phyloP scores from a whole-genome alignment of 2,888 invertebrate species.

The Pristionchus exspectatus region DNA sequence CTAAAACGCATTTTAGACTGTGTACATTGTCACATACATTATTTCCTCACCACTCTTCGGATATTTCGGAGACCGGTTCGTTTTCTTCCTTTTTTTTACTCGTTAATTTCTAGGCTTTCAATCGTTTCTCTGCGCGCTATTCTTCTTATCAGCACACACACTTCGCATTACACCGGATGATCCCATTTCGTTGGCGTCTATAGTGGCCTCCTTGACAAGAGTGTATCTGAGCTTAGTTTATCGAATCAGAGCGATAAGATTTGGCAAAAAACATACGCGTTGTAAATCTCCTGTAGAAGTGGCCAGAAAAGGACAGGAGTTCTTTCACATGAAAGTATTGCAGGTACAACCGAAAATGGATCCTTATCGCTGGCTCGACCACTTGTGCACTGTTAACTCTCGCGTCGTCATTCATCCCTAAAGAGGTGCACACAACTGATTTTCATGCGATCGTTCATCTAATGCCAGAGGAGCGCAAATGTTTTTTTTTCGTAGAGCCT shows the following conservation, averaged over 20 bases:
- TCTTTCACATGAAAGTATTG: not conserved
- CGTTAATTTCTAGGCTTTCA: not conserved
- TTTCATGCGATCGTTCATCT: not conserved
- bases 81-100: not conserved
- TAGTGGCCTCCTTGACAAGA: not conserved
- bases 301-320: no score
- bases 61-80: constrained; percentile 44
- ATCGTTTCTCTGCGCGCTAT: not conserved
- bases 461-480: no score
- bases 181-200: not conserved
- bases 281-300: no score
- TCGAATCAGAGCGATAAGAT: no score
- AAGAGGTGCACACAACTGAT: not conserved
- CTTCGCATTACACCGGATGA: not conserved
- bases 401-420: constrained; percentile 52
- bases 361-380: not conserved
- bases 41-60: constrained; percentile 43
- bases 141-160: not conserved
- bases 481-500: no score
- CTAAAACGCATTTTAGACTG: not conserved
- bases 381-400: constrained; percentile 30
- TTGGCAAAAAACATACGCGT: no score
- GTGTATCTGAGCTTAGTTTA: no score
- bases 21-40: constrained; percentile 46
- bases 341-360: constrained; percentile 50